A percentile compares a stretch with the other conserved stretches of the same genome.
Evolutionary conservation across 2,113 vertebrate species (phyloP).

Genomic region (Barnardius zonarius): DNA sequence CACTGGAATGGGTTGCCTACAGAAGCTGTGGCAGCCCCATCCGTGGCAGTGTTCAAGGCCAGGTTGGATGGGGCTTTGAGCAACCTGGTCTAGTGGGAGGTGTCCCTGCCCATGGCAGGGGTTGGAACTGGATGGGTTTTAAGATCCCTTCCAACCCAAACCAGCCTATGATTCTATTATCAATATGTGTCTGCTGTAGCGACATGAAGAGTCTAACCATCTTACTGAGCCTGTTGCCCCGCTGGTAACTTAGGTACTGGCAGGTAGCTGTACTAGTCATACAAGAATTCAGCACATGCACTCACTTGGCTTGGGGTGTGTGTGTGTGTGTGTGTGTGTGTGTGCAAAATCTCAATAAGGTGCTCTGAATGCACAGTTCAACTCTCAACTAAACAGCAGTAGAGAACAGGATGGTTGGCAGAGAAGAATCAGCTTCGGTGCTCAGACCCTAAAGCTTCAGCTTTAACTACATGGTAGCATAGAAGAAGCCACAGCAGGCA

Average conservation of each 20-base stretch:
- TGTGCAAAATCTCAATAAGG: no score
- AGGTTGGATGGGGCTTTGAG: neutral
- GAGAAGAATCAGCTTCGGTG: neutral
- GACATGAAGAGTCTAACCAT: rapidly evolving
- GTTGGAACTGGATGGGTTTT: neutral
- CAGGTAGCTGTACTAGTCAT: neutral
- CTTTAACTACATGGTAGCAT: rapidly evolving
- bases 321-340: no score
- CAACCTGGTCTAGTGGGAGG: neutral
- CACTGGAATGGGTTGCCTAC: neutral
- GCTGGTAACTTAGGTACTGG: neutral
- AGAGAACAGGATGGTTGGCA: neutral
- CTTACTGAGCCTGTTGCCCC: neutral
- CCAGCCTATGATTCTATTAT: neutral
- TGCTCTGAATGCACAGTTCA: neutral
- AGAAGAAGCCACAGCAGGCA: neutral
- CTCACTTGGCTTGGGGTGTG: neutral
- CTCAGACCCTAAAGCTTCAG: neutral
- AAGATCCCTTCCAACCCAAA: neutral
- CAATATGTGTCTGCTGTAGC: neutral
- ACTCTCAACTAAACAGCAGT: neutral
- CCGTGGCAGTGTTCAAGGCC: neutral
- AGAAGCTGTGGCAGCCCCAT: neutral
- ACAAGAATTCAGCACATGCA: neutral
- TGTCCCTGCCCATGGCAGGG: neutral